phyloP scores from a whole-genome alignment of 2,888 invertebrate species.

The Reticulitermes lucifugus region DNA sequence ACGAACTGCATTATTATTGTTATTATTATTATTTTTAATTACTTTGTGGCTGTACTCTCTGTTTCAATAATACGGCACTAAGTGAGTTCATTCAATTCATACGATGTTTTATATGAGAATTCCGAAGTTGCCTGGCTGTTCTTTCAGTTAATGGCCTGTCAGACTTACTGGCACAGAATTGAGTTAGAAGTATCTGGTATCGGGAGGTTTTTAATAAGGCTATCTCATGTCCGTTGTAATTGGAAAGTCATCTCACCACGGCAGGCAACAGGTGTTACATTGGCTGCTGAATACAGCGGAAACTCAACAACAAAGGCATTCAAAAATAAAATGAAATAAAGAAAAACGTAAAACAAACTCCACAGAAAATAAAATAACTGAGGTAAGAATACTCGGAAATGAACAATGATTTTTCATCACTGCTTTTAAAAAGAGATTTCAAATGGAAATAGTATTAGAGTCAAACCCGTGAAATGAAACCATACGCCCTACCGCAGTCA shows the following conservation, averaged over 20 bases:
- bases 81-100: no score
- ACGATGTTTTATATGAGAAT: no score
- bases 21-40: no score
- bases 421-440: constrained; percentile 43
- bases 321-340: constrained; percentile 26
- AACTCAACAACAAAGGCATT: constrained; percentile 24
- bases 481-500: constrained; percentile 49
- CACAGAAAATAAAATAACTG: constrained; percentile 18
- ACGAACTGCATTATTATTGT: no score
- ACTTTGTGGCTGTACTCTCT: no score
- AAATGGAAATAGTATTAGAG: constrained; percentile 43
- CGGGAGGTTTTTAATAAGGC: constrained; percentile 18
- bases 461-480: constrained; percentile 49
- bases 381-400: constrained; percentile 45
- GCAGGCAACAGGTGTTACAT: constrained; percentile 30
- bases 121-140: background rate
- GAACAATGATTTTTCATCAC: constrained; percentile 42
- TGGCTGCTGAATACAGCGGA: constrained; percentile 28
- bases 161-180: background rate
- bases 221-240: background rate
- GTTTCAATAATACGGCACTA: no score
- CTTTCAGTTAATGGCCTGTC: constrained; percentile 6
- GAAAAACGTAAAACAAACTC: constrained; percentile 14
- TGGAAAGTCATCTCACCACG: constrained; percentile 6
- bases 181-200: constrained; percentile 14